These are phyloP conservation scores for Phytoseiulus persimilis DNA, from an alignment of 2,888 invertebrate genomes.

Conservation along the genomic window DNA sequence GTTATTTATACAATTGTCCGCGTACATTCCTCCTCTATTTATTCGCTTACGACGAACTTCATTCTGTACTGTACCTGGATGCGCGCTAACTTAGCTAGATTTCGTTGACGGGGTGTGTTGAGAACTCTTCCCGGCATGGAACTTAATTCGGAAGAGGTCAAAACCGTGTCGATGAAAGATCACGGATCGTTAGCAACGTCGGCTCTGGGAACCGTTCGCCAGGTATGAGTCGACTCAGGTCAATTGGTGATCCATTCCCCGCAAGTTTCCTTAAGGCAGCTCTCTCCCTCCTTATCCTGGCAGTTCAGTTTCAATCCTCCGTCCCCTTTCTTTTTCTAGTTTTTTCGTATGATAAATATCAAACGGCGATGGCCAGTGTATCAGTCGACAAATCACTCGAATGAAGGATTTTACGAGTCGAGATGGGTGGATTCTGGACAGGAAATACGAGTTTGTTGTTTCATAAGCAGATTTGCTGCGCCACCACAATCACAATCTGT, in stretches of 20 bases:
- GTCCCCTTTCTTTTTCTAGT: neutral
- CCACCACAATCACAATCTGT: neutral
- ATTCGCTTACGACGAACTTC: conserved; percentile 16
- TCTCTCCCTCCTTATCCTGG: neutral
- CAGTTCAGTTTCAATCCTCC: neutral
- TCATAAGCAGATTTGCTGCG: neutral
- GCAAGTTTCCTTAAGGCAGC: neutral
- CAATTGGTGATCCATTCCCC: neutral
- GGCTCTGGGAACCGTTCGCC: neutral
- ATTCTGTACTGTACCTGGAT: neutral
- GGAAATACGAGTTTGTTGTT: neutral
- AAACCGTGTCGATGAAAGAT: neutral
- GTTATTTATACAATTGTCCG: conserved; percentile 33
- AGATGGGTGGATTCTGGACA: neutral
- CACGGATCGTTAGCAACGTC: neutral
- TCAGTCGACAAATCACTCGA: neutral
- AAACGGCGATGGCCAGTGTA: neutral
- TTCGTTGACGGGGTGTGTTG: neutral
- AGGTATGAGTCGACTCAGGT: neutral
- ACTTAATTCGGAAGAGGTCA: neutral
- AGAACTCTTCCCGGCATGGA: neutral
- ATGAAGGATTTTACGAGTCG: neutral
- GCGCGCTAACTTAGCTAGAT: neutral
- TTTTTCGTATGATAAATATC: neutral
- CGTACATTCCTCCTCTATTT: conserved; percentile 25